Conservation (phyloP, 2,797 vertebrate species). For the Sebastes paucispinis region DNA sequence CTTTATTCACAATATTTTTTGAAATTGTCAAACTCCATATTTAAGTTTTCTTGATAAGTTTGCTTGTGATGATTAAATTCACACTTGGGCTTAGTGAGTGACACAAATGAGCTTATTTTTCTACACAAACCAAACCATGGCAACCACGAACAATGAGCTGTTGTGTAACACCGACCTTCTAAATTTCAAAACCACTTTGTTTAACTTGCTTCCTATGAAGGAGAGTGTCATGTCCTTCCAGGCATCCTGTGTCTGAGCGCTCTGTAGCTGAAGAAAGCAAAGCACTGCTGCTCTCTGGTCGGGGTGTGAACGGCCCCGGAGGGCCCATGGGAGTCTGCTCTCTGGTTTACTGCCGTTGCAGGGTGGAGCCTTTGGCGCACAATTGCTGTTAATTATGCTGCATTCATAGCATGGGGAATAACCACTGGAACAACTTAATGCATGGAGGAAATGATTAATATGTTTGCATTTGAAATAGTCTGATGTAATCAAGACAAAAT, state of each 20-base stretch:
- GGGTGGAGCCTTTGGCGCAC: conserved; percentile 28
- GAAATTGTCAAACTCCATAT: not conserved
- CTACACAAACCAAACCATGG: not conserved
- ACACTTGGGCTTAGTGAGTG: not conserved
- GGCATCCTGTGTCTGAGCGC: not conserved
- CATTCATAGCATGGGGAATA: not conserved
- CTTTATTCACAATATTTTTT: not conserved
- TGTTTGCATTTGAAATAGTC: not conserved
- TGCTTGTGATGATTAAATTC: not conserved
- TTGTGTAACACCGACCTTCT: not conserved
- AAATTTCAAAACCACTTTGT: not conserved
- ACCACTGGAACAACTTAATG: not conserved
- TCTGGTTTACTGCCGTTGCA: not conserved
- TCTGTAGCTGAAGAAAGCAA: not conserved
- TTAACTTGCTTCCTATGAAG: not conserved
- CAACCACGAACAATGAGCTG: not conserved
- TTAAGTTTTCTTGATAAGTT: not conserved
- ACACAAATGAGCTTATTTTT: not conserved
- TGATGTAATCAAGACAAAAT: conserved; percentile 1
- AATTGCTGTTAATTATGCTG: not conserved
- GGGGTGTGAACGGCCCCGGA: conserved; percentile 9
- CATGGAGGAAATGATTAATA: conserved; percentile 16
- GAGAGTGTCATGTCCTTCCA: not conserved
- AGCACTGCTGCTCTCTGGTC: not conserved
- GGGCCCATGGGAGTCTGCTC: conserved; percentile 22